Percentiles rank a stretch among this genome's conserved stretches.
Evolutionary conservation across 2,113 vertebrate genomes (phyloP).

Genomic region (Atractosteus spatula): DNA sequence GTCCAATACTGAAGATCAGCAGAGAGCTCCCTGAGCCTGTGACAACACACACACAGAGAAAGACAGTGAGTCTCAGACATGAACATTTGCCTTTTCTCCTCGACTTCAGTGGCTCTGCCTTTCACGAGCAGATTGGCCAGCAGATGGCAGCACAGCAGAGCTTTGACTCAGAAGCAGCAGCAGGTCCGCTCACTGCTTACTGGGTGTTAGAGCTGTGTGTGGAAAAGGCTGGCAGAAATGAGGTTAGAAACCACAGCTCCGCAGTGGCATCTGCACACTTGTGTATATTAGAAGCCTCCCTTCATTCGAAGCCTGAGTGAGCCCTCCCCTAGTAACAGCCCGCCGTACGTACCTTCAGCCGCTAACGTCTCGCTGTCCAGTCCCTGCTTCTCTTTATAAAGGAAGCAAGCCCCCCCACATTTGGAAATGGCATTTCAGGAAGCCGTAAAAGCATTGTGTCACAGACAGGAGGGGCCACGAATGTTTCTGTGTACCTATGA

Average conservation of each 20-base stretch:
- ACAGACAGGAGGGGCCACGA: slow-evolving; percentile 30
- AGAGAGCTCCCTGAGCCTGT: slow-evolving; percentile 39
- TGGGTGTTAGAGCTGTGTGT: no score
- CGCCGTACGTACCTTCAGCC: slow-evolving; percentile 56
- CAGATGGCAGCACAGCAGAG: slow-evolving; percentile 14
- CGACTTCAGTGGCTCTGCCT: background rate
- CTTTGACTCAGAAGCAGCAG: background rate
- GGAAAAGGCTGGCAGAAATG: no score
- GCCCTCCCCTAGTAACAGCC: no score
- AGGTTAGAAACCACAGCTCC: background rate
- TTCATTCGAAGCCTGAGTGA: no score
- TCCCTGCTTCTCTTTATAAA: slow-evolving; percentile 61
- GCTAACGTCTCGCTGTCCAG: slow-evolving; percentile 46
- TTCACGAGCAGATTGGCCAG: background rate
- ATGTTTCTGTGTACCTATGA: background rate
- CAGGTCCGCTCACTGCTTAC: background rate
- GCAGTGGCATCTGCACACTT: no score
- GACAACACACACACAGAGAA: slow-evolving; percentile 19
- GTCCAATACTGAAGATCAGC: slow-evolving; percentile 28
- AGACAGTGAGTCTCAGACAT: background rate
- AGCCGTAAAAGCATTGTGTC: slow-evolving; percentile 60
- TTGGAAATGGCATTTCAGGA: slow-evolving; percentile 50
- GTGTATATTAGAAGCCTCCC: no score
- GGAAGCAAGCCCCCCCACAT: slow-evolving; percentile 55
- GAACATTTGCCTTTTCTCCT: background rate